A percentile compares a stretch with the other conserved stretches of the same genome.
phyloP scores from a whole-genome alignment of 2,113 vertebrate species.

The Nothocercus julius region DNA sequence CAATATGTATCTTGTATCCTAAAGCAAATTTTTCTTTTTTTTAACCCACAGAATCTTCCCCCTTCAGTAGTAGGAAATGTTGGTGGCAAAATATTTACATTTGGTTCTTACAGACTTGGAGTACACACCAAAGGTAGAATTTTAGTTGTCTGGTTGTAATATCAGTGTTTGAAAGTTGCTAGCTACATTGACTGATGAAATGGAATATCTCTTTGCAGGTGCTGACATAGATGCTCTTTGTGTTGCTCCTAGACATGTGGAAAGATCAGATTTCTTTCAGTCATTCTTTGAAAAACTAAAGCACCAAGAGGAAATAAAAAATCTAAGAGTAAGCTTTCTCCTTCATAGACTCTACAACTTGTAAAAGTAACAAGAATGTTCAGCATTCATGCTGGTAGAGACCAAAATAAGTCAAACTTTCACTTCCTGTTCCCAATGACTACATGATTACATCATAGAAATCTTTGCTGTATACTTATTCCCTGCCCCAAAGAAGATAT shows the following conservation, averaged over 20 bases:
- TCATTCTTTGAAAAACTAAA: conserved; percentile 97
- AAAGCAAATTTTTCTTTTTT: not conserved
- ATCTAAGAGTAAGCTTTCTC: conserved; percentile 85
- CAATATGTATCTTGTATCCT: not conserved
- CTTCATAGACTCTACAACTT: not conserved
- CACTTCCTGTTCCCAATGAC: not conserved
- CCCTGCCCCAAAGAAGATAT: not conserved
- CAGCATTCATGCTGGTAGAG: accelerated
- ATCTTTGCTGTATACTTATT: not conserved
- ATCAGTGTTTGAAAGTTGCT: not conserved
- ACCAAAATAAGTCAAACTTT: not conserved
- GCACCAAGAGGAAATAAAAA: conserved; percentile 90
- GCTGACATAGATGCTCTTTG: conserved; percentile 97
- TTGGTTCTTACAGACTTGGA: conserved; percentile 95
- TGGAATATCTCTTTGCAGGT: conserved; percentile 77
- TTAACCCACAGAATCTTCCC: conserved; percentile 86
- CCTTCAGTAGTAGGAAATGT: conserved; percentile 82
- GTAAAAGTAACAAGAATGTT: not conserved
- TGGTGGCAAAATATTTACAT: conserved; percentile 96
- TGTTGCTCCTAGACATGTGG: conserved; percentile 94
- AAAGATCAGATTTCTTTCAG: conserved; percentile 94
- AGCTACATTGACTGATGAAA: not conserved
- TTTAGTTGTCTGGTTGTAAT: not conserved
- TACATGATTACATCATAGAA: not conserved
- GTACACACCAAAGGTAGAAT: conserved; percentile 97